Evolutionary conservation across 2,888 invertebrate genomes (phyloP), one percentile per base, ranked within the genome.

Genomic region (Lithophane semibrunnea): DNA sequence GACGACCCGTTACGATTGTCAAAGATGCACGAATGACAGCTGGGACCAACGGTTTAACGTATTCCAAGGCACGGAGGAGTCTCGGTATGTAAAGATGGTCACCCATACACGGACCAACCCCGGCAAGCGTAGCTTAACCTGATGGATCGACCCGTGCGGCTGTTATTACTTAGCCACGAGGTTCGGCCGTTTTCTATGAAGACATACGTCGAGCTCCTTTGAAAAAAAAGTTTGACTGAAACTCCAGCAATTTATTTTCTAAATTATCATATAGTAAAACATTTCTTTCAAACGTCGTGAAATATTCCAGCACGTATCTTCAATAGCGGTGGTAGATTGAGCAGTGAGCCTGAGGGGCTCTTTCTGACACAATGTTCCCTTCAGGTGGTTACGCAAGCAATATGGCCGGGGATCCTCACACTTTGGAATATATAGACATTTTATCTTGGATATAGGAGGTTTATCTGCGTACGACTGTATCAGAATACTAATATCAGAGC

Each of bases 371-470:
- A 73, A 72, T 78, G 44, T 78, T 70, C 21, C n/a, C 60, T 66
- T 49, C 61, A 73, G 44, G 67, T 83, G 71, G 70, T 88, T 88
- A 73, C 75, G 67, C 61, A 74, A 75, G 60, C 68, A 79, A 88
- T 75, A 79, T 82, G 24, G 58, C 42, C 2, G 29, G 12, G 7
- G n/a, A 37, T 63, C 21, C 66, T 73, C 7, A 29, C 69, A 64
- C 67, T 76, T 73, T 77, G 66, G 79, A 83, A 80, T 83, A 78
- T 88, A 75, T 78, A 80, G 86, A 63, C 73, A 73, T 80, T 86
- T 86, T 88, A 86, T 83, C 78, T 77, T 18, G 58, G 61, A 29
- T 75, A 58, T 49, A 76, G 70, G 13, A 42, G 70, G 69, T 86
- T 83, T 86, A 88, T 83, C 68, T 80, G 69, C 63, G 44, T 76